Percentiles rank a stretch among this genome's conserved stretches.
phyloP scores from a whole-genome alignment of 2,797 vertebrate species.

The Falco rusticolus region DNA sequence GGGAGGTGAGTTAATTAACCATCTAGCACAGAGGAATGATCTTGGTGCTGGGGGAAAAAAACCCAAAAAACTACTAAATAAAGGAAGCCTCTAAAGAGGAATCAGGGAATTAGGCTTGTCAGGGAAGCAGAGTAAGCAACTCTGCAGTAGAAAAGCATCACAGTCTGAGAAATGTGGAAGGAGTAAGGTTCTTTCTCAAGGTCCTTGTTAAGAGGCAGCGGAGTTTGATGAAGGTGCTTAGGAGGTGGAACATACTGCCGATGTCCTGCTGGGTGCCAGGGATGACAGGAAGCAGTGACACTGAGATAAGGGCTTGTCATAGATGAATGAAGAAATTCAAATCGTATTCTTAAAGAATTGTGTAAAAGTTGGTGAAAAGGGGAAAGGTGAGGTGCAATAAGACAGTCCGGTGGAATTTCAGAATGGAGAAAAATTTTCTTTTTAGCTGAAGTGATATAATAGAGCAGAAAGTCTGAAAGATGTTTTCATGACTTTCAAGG shows the following conservation, averaged over 20 bases:
- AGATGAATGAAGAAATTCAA: background rate
- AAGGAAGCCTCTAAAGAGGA: background rate
- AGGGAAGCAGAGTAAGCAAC: background rate
- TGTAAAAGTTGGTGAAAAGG: background rate
- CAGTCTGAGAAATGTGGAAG: background rate
- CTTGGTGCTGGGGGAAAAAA: background rate
- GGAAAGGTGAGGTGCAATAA: background rate
- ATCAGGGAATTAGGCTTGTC: background rate
- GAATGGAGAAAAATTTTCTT: background rate
- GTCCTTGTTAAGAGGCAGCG: background rate
- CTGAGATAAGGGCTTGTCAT: background rate
- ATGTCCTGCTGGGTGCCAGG: background rate
- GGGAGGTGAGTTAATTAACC: conserved; percentile 5
- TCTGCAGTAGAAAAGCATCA: background rate
- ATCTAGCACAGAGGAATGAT: background rate
- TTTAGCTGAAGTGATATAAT: background rate
- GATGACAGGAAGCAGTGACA: background rate
- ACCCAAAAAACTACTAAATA: background rate
- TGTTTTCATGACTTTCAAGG: background rate
- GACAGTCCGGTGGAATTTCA: background rate
- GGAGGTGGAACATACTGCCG: rapidly evolving
- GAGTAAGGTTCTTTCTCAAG: background rate
- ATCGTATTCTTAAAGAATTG: background rate
- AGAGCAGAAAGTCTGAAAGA: background rate
- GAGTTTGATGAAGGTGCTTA: background rate